Conservation (phyloP, 2,888 invertebrate species). For the Cephalotes varians region DNA sequence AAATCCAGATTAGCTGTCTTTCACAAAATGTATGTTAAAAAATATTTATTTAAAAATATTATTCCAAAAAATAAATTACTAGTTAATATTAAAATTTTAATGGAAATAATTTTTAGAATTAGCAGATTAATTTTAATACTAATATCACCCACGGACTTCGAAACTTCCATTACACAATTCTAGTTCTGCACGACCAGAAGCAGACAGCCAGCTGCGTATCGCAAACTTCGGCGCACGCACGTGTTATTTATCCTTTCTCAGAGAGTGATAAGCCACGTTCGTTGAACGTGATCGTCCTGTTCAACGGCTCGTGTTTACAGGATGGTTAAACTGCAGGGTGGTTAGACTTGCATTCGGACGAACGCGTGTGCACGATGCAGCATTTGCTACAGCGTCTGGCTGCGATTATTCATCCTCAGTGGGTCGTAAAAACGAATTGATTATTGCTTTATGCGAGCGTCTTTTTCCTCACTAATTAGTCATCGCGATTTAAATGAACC, state of each 20-base stretch:
- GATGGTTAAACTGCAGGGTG: conserved; percentile 34
- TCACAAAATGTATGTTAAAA: too few species aligned
- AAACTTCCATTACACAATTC: conserved; percentile 18
- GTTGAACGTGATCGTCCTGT: conserved; percentile 64
- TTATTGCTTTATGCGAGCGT: conserved; percentile 33
- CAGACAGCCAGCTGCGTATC: conserved; percentile 10
- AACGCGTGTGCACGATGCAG: background rate
- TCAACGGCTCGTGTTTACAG: conserved; percentile 8
- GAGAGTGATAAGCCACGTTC: conserved; percentile 71
- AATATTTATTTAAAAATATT: background rate
- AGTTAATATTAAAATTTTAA: background rate
- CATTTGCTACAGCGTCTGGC: conserved; percentile 6
- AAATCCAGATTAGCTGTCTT: background rate
- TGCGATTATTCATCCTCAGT: conserved; percentile 37
- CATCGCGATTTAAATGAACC: conserved; percentile 1
- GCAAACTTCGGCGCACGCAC: conserved; percentile 23
- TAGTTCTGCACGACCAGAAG: background rate
- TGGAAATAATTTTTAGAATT: background rate
- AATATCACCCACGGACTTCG: background rate
- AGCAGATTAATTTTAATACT: background rate
- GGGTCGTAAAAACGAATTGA: conserved; percentile 33
- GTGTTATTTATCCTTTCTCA: conserved; percentile 65
- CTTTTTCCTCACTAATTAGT: conserved; percentile 31
- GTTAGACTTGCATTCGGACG: conserved; percentile 2
- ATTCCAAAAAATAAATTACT: too few species aligned